Conservation (phyloP, 2,113 vertebrate species). For the Sylvilagus bachmani region DNA sequence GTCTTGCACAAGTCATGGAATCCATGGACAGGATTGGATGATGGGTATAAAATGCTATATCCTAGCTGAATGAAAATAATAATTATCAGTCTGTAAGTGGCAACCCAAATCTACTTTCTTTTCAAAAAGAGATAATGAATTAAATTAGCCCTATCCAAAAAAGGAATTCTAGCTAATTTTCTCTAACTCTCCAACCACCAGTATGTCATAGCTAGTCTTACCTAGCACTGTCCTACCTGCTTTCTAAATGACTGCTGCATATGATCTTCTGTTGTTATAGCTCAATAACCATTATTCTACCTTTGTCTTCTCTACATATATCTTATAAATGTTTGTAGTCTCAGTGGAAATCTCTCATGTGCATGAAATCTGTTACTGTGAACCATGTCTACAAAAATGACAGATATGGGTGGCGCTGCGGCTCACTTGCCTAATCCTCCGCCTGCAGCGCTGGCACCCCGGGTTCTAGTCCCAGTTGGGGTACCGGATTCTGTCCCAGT, state of each 20-base stretch:
- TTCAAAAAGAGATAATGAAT: neutral
- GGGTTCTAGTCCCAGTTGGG: no score
- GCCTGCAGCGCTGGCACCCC: no score
- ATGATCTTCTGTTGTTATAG: neutral
- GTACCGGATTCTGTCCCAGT: no score
- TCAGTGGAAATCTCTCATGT: neutral
- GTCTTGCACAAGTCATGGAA: neutral
- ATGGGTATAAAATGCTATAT: neutral
- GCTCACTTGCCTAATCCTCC: no score
- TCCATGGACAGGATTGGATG: neutral
- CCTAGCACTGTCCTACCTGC: neutral
- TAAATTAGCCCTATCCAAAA: neutral
- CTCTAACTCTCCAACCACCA: neutral
- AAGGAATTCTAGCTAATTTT: constrained; percentile 1
- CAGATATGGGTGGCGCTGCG: neutral
- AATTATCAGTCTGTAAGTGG: neutral
- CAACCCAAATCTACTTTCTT: neutral
- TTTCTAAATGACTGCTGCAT: neutral
- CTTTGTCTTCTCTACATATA: neutral
- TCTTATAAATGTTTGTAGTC: neutral
- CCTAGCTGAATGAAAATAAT: neutral
- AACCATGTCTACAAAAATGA: neutral
- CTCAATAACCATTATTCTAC: neutral
- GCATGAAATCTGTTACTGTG: neutral
- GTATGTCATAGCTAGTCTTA: neutral